Percentiles rank a stretch among this genome's conserved stretches.
Conservation (phyloP, 1,140 invertebrate genomes). For the Drosophila carrolli region DNA sequence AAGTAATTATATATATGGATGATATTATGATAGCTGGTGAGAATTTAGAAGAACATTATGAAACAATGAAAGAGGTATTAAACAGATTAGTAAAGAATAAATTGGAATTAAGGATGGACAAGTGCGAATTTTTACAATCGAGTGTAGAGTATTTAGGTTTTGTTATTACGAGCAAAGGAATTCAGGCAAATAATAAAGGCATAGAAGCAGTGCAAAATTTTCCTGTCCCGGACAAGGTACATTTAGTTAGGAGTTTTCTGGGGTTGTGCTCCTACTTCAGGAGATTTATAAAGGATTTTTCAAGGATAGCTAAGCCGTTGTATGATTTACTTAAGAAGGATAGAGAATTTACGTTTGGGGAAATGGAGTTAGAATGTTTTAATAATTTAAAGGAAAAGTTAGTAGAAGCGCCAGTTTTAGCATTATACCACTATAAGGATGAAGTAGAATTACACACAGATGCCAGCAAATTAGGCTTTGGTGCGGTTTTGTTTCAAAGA, state of each 20-base stretch:
- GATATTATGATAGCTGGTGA: slow-evolving; percentile 24
- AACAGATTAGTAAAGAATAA: not conserved
- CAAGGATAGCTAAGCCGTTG: too few relatives aligned
- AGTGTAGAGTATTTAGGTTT: slow-evolving; percentile 1
- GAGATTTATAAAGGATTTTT: too few relatives aligned
- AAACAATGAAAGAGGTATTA: not conserved
- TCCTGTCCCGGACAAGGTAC: not conserved
- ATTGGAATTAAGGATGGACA: slow-evolving; percentile 1
- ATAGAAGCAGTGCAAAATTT: not conserved
- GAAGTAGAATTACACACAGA: slow-evolving; percentile 1
- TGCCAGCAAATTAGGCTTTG: too few relatives aligned
- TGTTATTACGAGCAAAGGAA: not conserved
- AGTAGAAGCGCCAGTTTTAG: slow-evolving; percentile 50
- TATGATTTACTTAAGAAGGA: too few relatives aligned
- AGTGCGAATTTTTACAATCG: not conserved
- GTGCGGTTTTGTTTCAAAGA: slow-evolving; percentile 4
- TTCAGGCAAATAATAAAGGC: not conserved
- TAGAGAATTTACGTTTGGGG: too few relatives aligned
- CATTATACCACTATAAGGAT: slow-evolving; percentile 41
- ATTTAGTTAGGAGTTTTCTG: slow-evolving; percentile 28
- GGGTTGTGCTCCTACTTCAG: too few relatives aligned
- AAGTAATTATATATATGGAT: slow-evolving; percentile 14
- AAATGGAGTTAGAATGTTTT: too few relatives aligned
- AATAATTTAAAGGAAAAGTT: too few relatives aligned
- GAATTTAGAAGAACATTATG: not conserved